Evolutionary conservation across 1,140 invertebrate species (phyloP).

Genomic region (Neoseiulus cucumeris): DNA sequence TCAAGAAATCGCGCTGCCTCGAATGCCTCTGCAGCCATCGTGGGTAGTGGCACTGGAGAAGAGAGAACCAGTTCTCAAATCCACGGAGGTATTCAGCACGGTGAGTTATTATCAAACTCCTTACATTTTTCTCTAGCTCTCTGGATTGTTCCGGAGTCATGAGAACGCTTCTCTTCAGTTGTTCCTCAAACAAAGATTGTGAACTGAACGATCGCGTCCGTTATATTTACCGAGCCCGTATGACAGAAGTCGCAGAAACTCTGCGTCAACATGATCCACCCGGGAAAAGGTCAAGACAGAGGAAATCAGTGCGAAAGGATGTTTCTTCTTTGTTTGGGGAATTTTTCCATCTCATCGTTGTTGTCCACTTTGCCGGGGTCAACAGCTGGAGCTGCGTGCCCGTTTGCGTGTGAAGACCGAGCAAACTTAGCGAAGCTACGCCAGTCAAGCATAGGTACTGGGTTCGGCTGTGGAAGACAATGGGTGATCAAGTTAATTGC

Average conservation of each 20-base stretch:
- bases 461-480: constrained; percentile 28
- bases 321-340: too few species aligned
- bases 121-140: too few species aligned
- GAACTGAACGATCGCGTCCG: background rate
- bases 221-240: too few species aligned
- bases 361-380: too few species aligned
- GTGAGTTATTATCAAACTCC: background rate
- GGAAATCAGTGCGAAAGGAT: too few species aligned
- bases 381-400: too few species aligned
- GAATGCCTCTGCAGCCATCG: background rate
- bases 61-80: background rate
- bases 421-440: background rate
- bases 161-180: background rate
- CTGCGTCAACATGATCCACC: too few species aligned
- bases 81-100: background rate
- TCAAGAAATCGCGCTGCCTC: background rate
- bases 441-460: background rate
- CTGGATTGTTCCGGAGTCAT: background rate
- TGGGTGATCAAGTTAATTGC: constrained; percentile 52
- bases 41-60: background rate
- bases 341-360: too few species aligned
- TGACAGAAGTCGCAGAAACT: too few species aligned
- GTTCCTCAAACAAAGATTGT: background rate
- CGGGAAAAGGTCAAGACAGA: too few species aligned
- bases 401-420: too few species aligned